Conservation (phyloP, 2,888 invertebrate genomes). For the Tachina grossa region DNA sequence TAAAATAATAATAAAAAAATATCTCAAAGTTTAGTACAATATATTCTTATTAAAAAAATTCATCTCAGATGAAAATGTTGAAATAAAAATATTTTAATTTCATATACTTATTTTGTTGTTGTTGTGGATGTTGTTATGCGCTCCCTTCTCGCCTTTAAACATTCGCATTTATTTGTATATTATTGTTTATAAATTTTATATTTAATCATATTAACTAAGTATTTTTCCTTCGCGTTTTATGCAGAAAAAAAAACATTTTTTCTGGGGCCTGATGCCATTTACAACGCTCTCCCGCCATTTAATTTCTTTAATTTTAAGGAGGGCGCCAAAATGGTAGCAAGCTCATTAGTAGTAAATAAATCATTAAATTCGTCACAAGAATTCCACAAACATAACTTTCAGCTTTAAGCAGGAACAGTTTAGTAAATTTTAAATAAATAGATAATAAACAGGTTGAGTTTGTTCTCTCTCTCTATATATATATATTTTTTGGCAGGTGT, state of each 20-base stretch:
- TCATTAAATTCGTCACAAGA: conserved; percentile 50
- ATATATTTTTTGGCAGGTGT: conserved; percentile 10
- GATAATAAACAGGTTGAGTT: conserved; percentile 46
- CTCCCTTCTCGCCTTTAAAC: conserved; percentile 53
- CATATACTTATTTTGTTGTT: conserved; percentile 9
- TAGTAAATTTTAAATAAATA: conserved; percentile 21
- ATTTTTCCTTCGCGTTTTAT: conserved; percentile 43
- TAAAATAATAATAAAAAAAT: conserved; percentile 65
- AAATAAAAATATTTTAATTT: conserved; percentile 60
- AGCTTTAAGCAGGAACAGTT: conserved; percentile 43
- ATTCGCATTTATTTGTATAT: conserved; percentile 16
- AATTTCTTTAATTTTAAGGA: neutral
- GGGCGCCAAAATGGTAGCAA: conserved; percentile 2
- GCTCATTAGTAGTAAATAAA: conserved; percentile 2
- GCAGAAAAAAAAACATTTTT: conserved; percentile 11
- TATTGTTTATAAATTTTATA: conserved; percentile 32
- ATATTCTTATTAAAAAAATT: conserved; percentile 68
- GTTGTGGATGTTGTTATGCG: conserved; percentile 50
- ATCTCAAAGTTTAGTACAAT: conserved; percentile 59
- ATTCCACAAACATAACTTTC: conserved; percentile 13
- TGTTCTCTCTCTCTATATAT: conserved; percentile 54
- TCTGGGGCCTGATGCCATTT: neutral
- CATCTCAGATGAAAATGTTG: conserved; percentile 73
- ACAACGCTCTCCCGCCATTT: neutral
- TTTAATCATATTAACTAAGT: conserved; percentile 48